Percentiles rank a stretch among this genome's conserved stretches.
Evolutionary conservation across 1,140 invertebrate species (phyloP).

Genomic region (Pachypeltis micranthus): DNA sequence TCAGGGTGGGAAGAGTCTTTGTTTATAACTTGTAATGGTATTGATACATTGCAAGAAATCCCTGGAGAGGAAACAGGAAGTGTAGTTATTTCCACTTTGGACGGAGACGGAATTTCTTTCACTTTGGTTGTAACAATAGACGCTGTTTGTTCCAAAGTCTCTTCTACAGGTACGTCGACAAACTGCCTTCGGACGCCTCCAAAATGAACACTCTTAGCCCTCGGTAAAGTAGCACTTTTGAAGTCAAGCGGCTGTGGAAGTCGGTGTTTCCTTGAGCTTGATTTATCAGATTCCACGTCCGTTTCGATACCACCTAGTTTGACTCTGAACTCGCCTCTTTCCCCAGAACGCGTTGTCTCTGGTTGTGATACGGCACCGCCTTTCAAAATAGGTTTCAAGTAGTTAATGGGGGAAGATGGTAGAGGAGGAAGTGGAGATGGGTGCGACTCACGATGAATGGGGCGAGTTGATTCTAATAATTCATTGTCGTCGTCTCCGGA

Average conservation of each 20-base stretch:
- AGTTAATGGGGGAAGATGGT: no score
- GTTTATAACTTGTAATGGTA: conserved; percentile 11
- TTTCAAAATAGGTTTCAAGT: neutral
- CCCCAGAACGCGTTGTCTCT: neutral
- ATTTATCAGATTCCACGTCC: no score
- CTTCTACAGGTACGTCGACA: neutral
- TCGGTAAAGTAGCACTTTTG: conserved; percentile 3
- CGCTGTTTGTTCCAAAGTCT: neutral
- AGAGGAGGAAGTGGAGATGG: no score
- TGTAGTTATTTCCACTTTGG: conserved; percentile 16
- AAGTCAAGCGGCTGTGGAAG: neutral
- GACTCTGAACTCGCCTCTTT: neutral
- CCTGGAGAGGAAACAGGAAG: conserved; percentile 7
- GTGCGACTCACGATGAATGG: no score
- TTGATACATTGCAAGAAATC: conserved; percentile 16
- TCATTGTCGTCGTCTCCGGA: no score
- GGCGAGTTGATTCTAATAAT: no score
- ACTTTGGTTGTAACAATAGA: conserved; percentile 12
- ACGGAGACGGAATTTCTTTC: conserved; percentile 14
- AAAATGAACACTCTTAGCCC: conserved; percentile 4
- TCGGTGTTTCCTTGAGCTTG: no score
- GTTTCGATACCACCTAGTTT: neutral
- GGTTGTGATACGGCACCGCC: no score
- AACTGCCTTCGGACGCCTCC: conserved; percentile 1
- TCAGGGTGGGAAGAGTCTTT: no score